Conservation (phyloP, 2,113 vertebrate genomes). For the Andinoacara biseriatus region DNA sequence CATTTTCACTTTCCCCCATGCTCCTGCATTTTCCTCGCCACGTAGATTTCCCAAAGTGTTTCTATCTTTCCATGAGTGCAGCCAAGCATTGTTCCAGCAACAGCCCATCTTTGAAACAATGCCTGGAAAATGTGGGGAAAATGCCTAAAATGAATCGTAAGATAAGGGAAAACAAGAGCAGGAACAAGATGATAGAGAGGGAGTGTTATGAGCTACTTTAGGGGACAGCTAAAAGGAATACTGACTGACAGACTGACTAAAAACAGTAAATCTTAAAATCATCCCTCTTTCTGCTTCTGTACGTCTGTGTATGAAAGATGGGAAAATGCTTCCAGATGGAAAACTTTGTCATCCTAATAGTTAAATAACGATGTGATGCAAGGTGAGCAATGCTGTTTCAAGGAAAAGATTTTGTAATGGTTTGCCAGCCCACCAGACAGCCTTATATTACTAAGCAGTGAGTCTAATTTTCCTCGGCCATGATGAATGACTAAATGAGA, state of each 20-base stretch:
- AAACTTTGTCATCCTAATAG: conserved; percentile 16
- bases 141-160: neutral
- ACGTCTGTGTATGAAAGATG: neutral
- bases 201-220: neutral
- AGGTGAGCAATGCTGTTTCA: conserved; percentile 22
- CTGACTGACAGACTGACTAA: neutral
- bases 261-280: neutral
- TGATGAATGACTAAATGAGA: conserved; percentile 14
- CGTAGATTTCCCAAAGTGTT: neutral
- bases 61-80: neutral
- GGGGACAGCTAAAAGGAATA: neutral
- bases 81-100: neutral
- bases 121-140: neutral
- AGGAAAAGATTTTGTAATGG: neutral
- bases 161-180: neutral
- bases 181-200: neutral
- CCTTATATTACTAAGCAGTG: conserved; percentile 18
- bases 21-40: neutral
- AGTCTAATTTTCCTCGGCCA: conserved; percentile 41
- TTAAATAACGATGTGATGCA: conserved; percentile 35
- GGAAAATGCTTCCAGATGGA: conserved; percentile 20
- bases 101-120: neutral
- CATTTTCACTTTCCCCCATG: neutral
- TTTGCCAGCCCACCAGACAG: conserved; percentile 32
- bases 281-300: neutral